These are phyloP conservation scores for Acleris holmiana DNA, from an alignment of 2,888 invertebrate genomes.

Conservation along the genomic window DNA sequence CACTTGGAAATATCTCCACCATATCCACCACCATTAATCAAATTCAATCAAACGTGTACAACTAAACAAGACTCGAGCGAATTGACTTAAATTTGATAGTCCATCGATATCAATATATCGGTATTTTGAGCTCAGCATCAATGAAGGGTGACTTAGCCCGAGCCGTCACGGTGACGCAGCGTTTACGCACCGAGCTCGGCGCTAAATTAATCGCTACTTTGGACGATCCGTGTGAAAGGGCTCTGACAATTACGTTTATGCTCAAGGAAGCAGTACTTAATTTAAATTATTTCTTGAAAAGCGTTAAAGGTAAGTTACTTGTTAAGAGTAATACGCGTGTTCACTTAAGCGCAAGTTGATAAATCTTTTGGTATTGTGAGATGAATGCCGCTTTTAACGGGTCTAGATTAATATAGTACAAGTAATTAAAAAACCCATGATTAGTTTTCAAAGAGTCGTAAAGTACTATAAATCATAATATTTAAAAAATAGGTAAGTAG, in stretches of 20 bases:
- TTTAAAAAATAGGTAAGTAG: too few relatives aligned
- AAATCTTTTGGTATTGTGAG: constrained; percentile 14
- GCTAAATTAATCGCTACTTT: constrained; percentile 68
- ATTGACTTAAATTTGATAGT: constrained; percentile 38
- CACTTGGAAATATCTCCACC: background rate
- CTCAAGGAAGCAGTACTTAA: constrained; percentile 61
- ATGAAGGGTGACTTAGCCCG: constrained; percentile 61
- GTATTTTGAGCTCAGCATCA: constrained; percentile 62
- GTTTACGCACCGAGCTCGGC: constrained; percentile 49
- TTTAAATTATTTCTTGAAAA: constrained; percentile 63
- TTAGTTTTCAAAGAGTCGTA: too few relatives aligned
- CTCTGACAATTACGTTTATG: constrained; percentile 61
- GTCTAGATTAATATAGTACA: constrained; percentile 1
- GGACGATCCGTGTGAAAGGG: constrained; percentile 50
- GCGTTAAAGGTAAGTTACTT: constrained; percentile 48
- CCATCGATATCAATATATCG: constrained; percentile 66
- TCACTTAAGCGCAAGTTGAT: constrained; percentile 21
- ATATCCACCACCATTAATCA: constrained; percentile 27
- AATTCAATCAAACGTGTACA: constrained; percentile 20
- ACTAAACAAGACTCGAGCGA: constrained; percentile 30
- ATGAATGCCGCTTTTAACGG: constrained; percentile 2
- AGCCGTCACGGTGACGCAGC: constrained; percentile 65
- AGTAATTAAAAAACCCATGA: too few relatives aligned
- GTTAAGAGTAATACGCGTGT: constrained; percentile 33
- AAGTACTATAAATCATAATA: too few relatives aligned